Conservation (phyloP, 2,113 vertebrate genomes). For the Arvicanthis niloticus region DNA sequence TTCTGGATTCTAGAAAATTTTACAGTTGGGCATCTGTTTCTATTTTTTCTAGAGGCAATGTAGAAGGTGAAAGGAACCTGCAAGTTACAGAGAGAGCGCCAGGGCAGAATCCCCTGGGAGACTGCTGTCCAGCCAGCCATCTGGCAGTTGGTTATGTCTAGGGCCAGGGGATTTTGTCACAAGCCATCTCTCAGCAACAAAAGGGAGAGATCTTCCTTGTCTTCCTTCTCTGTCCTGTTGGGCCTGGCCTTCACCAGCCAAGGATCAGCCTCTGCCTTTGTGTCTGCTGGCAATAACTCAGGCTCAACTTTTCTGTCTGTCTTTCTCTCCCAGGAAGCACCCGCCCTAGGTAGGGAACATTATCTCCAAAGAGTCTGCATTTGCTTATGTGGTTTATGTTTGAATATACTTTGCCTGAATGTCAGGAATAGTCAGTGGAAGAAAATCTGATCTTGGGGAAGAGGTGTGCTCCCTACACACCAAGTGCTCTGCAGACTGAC, state of each 20-base stretch:
- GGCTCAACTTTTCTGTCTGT: background rate
- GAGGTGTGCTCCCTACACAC: background rate
- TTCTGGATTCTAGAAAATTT: conserved; percentile 50
- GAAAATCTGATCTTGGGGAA: conserved; percentile 31
- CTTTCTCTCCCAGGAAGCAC: background rate
- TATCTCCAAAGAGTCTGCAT: background rate
- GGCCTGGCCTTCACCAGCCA: background rate
- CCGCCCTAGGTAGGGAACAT: background rate
- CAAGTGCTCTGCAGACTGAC: background rate
- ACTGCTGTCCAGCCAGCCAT: background rate
- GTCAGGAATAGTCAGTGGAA: conserved; percentile 1
- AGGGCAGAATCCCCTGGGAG: background rate
- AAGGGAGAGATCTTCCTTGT: background rate
- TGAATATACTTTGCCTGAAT: conserved; percentile 52
- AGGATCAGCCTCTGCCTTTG: background rate
- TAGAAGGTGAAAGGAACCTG: conserved; percentile 4
- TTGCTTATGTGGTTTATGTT: conserved; percentile 19
- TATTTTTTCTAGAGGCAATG: conserved; percentile 37
- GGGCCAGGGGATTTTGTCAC: background rate
- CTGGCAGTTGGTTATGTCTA: background rate
- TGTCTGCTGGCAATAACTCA: conserved; percentile 17
- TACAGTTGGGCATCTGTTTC: background rate
- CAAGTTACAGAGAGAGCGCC: conserved; percentile 2
- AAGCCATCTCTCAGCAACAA: background rate
- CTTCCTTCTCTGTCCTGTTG: background rate